Conservation (phyloP, 2,113 vertebrate genomes). For the Lepidiolamprologus cunningtoni region DNA sequence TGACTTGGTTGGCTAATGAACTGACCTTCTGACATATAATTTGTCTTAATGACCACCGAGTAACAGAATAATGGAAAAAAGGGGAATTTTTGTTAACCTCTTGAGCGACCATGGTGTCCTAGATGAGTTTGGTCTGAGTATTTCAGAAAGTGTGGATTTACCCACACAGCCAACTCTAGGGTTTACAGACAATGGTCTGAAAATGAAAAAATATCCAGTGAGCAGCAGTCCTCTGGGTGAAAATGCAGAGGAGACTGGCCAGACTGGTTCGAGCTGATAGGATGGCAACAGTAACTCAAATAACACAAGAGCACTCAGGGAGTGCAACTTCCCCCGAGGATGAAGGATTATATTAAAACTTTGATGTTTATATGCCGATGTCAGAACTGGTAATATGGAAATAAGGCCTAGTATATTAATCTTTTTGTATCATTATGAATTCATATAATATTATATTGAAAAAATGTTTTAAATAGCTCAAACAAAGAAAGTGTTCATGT, state of each 20-base stretch:
- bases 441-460: background rate
- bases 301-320: background rate
- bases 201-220: background rate
- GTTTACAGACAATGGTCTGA: background rate
- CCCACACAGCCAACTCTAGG: background rate
- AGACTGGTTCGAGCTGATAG: background rate
- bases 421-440: background rate
- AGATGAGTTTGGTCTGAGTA: background rate
- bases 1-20: background rate
- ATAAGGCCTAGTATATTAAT: background rate
- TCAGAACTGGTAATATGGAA: background rate
- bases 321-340: background rate
- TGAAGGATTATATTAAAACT: background rate
- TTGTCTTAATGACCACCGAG: background rate
- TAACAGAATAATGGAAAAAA: background rate
- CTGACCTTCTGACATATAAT: background rate
- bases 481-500: background rate
- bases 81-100: background rate
- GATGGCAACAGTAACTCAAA: background rate
- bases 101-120: background rate
- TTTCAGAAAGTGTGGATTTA: background rate
- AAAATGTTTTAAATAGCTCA: background rate
- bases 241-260: background rate
- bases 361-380: background rate
- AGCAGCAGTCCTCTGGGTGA: background rate